Evolutionary conservation across 2,113 vertebrate species (phyloP).

Genomic region (Hucho hucho): DNA sequence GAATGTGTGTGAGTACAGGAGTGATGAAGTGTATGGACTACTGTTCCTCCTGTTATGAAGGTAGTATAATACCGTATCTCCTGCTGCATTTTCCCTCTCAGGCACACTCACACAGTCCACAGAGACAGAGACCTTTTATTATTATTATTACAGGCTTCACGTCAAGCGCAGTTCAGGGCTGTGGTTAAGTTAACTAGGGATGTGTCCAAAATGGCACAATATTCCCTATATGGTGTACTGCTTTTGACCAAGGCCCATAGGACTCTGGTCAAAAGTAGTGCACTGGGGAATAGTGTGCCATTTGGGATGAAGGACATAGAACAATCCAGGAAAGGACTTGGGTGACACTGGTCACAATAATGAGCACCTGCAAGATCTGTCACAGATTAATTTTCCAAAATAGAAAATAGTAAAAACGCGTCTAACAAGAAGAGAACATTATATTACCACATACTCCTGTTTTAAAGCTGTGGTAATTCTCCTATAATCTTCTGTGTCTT

Average conservation of each 20-base stretch:
- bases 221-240: neutral
- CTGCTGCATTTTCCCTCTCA: slow-evolving; percentile 8
- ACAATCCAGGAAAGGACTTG: neutral
- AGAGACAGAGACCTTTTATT: slow-evolving; percentile 34
- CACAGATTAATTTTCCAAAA: slow-evolving; percentile 28
- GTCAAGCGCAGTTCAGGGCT: slow-evolving; percentile 44
- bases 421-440: slow-evolving; percentile 34
- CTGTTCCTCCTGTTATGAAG: slow-evolving; percentile 25
- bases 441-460: slow-evolving; percentile 39
- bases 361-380: slow-evolving; percentile 59
- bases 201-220: neutral
- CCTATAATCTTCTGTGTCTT: slow-evolving; percentile 38
- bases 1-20: slow-evolving; percentile 27
- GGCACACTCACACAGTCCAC: slow-evolving; percentile 10
- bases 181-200: slow-evolving; percentile 7
- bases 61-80: slow-evolving; percentile 29
- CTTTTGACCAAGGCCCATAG: slow-evolving; percentile 8
- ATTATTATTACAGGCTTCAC: slow-evolving; percentile 52
- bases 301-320: slow-evolving; percentile 10
- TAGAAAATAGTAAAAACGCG: slow-evolving; percentile 41
- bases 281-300: neutral
- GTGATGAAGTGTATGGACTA: slow-evolving; percentile 43
- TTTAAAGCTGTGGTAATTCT: slow-evolving; percentile 24
- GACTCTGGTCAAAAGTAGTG: slow-evolving; percentile 30
- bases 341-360: slow-evolving; percentile 52